Evolutionary conservation across 2,113 vertebrate genomes (phyloP).

Genomic region (Pseudorasbora parva): DNA sequence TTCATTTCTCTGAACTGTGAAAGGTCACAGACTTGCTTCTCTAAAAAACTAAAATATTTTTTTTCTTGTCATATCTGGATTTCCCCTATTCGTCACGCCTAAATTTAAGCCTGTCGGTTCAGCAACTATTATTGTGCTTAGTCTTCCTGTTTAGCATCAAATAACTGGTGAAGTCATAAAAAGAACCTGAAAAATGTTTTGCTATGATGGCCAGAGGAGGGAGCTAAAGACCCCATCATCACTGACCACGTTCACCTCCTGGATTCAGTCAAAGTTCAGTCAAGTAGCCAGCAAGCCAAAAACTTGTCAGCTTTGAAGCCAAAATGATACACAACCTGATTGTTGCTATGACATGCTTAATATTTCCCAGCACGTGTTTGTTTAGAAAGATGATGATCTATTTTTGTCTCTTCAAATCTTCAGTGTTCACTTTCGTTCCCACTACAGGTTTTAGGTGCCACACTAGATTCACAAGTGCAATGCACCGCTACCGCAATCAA

Average conservation of each 20-base stretch:
- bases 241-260: background rate
- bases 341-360: background rate
- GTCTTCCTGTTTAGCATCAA: background rate
- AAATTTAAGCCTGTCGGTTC: background rate
- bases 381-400: background rate
- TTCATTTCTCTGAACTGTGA: background rate
- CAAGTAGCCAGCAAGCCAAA: background rate
- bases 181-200: background rate
- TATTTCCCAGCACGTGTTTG: background rate
- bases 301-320: background rate
- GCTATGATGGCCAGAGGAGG: slow-evolving; percentile 47
- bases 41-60: too few relatives aligned
- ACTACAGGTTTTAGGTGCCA: background rate
- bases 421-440: background rate
- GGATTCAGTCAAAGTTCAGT: background rate
- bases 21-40: background rate
- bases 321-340: background rate
- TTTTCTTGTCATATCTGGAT: background rate
- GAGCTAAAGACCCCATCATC: slow-evolving; percentile 27
- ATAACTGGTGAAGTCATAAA: background rate
- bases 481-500: background rate
- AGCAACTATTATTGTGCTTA: too few relatives aligned
- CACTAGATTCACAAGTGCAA: background rate
- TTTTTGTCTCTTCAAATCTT: background rate
- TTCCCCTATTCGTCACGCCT: background rate